These are phyloP conservation scores for Ochropacha duplaris DNA, from an alignment of 2,888 invertebrate species.

Conservation along the genomic window DNA sequence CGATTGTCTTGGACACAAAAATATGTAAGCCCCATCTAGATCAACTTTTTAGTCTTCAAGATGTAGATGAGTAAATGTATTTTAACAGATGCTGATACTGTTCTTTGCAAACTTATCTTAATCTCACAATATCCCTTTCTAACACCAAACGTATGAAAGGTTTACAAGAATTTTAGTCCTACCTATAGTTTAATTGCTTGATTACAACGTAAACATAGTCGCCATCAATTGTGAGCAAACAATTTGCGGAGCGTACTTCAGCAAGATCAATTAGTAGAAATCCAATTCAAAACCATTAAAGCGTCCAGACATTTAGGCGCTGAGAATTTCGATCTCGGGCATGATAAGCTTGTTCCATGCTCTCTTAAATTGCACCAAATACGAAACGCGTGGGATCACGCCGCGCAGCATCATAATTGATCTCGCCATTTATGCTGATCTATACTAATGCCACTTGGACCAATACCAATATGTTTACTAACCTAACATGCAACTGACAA, in stretches of 20 bases:
- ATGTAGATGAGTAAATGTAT: too few species aligned
- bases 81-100: too few species aligned
- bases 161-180: too few species aligned
- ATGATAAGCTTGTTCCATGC: background rate
- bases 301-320: background rate
- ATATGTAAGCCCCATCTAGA: background rate
- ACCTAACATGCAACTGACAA: conserved; percentile 12
- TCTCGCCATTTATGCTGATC: conserved; percentile 47
- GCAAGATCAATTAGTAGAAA: background rate
- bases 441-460: conserved; percentile 51
- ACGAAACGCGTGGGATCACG: conserved; percentile 44
- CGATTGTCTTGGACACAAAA: background rate
- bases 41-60: too few species aligned
- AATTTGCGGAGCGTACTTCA: background rate
- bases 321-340: background rate
- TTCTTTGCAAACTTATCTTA: too few species aligned
- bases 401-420: conserved; percentile 58
- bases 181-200: too few species aligned
- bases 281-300: background rate
- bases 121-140: too few species aligned
- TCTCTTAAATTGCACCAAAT: conserved; percentile 22
- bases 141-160: too few species aligned
- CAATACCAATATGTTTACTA: conserved; percentile 29
- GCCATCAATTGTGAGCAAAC: too few species aligned
- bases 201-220: too few species aligned